Evolutionary conservation across 2,888 invertebrate species (phyloP), one percentile per base, ranked within the genome.

Genomic region (Tetramorium bicarinatum): DNA sequence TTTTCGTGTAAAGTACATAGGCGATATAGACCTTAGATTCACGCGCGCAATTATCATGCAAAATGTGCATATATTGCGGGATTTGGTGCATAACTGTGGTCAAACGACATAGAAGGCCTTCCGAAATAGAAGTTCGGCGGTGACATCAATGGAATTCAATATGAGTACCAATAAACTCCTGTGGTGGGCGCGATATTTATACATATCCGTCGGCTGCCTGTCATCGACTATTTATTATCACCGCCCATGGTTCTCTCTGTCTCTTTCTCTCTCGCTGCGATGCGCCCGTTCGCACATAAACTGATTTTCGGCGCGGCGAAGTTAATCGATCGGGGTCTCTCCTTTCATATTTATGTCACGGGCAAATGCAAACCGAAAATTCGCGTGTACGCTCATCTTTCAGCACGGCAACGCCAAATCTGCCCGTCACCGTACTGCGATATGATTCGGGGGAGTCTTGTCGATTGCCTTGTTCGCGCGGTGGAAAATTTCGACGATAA

Each of bases 401-500:
- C 38, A 66, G 11, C 64, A 62, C 18, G 13, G 29, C 4, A 47
- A 64, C 25, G 52, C 13, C 11, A 38, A 52, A 75, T 2, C 29
- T 2, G 25, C 25, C 44, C 41, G 41, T 8, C 21, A 11, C 1
- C 15, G 18, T 21, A 47, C 21, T 15, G 29, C 25, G 18, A 67
- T 21, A 49, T 25, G 69, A 18, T 15, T 62, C 15, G 64, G 13
- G n/a, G 25, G 66, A 62, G 67, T 13, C 52, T 38, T 29, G 47
- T 13, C 21, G 38, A 8, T 49, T 38, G 86, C 25, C 61, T 83
- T 61, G 41, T 11, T 62, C 74, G 61, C 69, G 76, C 86, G 61
- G 82, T 88, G 92, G 92, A 92, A 92, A 92, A 91, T 92, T 92
- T 91, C 76, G 85, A 87, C 80, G 90, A 91, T 91, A 91, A 91